Conservation (phyloP, 64 coral and sea anemone genomes). For the Porites australiensis region DNA sequence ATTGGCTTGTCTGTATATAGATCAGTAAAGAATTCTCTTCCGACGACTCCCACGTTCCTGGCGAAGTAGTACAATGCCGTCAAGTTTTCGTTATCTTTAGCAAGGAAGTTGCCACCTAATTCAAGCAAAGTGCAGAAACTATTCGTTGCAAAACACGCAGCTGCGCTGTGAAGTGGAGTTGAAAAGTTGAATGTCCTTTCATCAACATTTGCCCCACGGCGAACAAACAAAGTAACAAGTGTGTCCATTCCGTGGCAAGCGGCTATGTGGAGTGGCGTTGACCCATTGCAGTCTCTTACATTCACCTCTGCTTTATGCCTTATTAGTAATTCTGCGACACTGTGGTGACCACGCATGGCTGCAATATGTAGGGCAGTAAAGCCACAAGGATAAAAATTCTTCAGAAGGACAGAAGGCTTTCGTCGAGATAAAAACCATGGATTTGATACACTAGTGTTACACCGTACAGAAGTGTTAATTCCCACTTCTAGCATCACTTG, state of each 20-base stretch:
- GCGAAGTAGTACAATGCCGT: conserved; percentile 52
- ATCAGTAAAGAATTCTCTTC: conserved; percentile 49
- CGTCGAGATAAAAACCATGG: too few relatives aligned
- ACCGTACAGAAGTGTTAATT: conserved; percentile 27
- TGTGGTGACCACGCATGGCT: conserved; percentile 29
- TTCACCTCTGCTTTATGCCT: neutral
- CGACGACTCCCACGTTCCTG: neutral
- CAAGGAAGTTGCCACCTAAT: conserved; percentile 37
- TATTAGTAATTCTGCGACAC: conserved; percentile 38
- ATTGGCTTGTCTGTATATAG: conserved; percentile 57
- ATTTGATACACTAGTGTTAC: neutral
- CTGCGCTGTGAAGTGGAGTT: conserved; percentile 75
- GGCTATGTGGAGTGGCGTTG: conserved; percentile 65
- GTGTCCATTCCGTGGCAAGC: conserved; percentile 35
- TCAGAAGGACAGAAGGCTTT: neutral
- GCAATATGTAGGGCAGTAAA: conserved; percentile 70
- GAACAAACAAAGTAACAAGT: conserved; percentile 14
- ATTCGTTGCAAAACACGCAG: conserved; percentile 13
- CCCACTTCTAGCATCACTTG: conserved; percentile 44
- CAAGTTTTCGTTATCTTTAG: conserved; percentile 35
- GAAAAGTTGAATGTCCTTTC: conserved; percentile 28
- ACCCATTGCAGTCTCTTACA: conserved; percentile 44
- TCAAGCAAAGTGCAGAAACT: conserved; percentile 35
- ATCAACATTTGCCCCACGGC: conserved; percentile 18
- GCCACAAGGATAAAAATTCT: conserved; percentile 38